phyloP scores from a whole-genome alignment of 2,113 vertebrate species.

The Pycnonotus jocosus region DNA sequence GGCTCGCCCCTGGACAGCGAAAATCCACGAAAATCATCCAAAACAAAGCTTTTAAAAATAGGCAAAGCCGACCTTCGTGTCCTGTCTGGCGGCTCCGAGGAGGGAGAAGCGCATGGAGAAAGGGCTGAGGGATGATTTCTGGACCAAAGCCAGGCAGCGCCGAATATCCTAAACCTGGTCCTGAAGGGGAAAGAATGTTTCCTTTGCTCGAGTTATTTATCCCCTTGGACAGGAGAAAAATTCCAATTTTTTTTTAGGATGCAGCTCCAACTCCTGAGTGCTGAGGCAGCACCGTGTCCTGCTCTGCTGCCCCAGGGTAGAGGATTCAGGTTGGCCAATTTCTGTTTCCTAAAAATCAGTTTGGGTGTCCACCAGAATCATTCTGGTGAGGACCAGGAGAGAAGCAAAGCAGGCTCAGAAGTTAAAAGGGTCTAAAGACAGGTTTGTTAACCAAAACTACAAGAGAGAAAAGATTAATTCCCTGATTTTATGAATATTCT shows the following conservation, averaged over 20 bases:
- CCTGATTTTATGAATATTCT: not conserved
- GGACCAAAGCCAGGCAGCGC: accelerated
- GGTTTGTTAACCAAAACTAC: not conserved
- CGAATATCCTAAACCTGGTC: not conserved
- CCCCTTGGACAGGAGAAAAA: not conserved
- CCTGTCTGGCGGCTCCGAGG: not conserved
- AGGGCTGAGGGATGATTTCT: not conserved
- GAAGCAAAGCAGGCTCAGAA: not conserved
- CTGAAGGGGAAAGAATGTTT: not conserved
- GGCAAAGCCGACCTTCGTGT: not conserved
- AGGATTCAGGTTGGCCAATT: not conserved
- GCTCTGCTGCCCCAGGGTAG: not conserved
- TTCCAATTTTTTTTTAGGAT: not conserved
- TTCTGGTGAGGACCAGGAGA: no score
- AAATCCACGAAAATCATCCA: not conserved
- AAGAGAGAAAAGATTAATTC: not conserved
- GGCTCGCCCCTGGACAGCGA: not conserved
- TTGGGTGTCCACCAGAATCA: not conserved
- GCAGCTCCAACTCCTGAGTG: not conserved
- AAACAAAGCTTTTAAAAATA: conserved; percentile 9
- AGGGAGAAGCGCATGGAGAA: not conserved
- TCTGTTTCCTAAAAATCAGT: not conserved
- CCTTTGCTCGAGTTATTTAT: not conserved
- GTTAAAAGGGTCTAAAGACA: not conserved
- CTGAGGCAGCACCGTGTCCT: accelerated